Evolutionary conservation across 2,113 vertebrate species (phyloP), one percentile per base, ranked within the genome.

Genomic region (Colinus virginianus): DNA sequence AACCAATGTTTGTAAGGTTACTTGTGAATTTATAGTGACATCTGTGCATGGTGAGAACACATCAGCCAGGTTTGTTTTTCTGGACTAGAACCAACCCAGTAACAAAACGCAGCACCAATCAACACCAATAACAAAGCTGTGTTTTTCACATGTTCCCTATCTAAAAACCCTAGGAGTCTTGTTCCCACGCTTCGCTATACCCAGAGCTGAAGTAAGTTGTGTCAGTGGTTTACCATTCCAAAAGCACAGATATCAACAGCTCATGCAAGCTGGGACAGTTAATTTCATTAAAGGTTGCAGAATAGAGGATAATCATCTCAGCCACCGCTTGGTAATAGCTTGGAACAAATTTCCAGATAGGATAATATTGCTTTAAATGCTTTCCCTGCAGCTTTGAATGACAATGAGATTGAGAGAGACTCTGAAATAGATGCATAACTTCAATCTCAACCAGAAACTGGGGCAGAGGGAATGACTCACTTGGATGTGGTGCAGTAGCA

Each of bases 391-490:
- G 91, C 85, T 95, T 81, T 93, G 91, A 95, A 94, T 94, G 93
- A 95, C 94, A 95, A 91, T 87, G 91, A 96, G 90, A 48, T 68
- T 49, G 89, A 75, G 84, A 78, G 38, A 72, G 38, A 78, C 26
- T 95, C 94, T 95, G 90, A 94, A 95, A 95, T 55, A 95, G 94
- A 91, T 7, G 19, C 84, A 34, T 78, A 83, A 94, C 87, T 91
- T 93, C 94, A 95, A 95, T 84, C 11, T 22, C 43, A 90, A 94
- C 85, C 88, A 56, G 89, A 96, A 96, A 95, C 85, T 90, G 85
- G 95, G 91, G 79, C 87, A 96, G 91, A 91, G 87, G 76, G 90
- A 96, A 94, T 96, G 94, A 96, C 87, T 96, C 94, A 96, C 84
- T 94, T 95, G 94, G 91, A 93, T 94, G 82, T 84, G 72, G 89